phyloP scores from a whole-genome alignment of 2,888 invertebrate species.

The Epinotia demarniana region DNA sequence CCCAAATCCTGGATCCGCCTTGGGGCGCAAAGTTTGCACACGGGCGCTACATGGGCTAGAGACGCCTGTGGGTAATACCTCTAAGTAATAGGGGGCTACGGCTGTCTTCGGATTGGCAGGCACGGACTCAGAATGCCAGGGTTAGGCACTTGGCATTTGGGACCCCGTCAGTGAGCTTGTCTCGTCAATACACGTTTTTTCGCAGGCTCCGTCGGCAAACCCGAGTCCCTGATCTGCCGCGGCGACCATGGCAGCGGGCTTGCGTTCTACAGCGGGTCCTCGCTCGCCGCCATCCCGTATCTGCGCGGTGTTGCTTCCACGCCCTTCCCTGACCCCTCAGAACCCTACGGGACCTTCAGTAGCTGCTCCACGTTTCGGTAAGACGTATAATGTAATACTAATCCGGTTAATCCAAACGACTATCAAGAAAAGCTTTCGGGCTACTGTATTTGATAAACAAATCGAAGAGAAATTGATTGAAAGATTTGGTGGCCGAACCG shows the following conservation, averaged over 20 bases:
- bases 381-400: not conserved
- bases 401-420: not conserved
- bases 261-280: slow-evolving; percentile 9
- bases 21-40: too few species aligned
- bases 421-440: not conserved
- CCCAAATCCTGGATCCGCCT: too few species aligned
- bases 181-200: not conserved
- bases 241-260: slow-evolving; percentile 15
- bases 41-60: too few species aligned
- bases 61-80: too few species aligned
- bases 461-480: too few species aligned
- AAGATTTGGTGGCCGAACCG: too few species aligned
- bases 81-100: too few species aligned
- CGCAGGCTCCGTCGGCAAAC: not conserved
- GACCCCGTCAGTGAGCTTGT: too few species aligned
- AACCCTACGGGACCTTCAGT: not conserved
- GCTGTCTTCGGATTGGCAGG: too few species aligned
- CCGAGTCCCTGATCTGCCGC: slow-evolving; percentile 2
- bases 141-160: too few species aligned
- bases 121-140: too few species aligned
- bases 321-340: not conserved
- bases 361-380: not conserved
- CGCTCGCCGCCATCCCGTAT: not conserved
- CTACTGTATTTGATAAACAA: not conserved
- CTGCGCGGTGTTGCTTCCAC: slow-evolving; percentile 14